phyloP scores from a whole-genome alignment of 2,797 vertebrate genomes.

The Sternotherus odoratus region DNA sequence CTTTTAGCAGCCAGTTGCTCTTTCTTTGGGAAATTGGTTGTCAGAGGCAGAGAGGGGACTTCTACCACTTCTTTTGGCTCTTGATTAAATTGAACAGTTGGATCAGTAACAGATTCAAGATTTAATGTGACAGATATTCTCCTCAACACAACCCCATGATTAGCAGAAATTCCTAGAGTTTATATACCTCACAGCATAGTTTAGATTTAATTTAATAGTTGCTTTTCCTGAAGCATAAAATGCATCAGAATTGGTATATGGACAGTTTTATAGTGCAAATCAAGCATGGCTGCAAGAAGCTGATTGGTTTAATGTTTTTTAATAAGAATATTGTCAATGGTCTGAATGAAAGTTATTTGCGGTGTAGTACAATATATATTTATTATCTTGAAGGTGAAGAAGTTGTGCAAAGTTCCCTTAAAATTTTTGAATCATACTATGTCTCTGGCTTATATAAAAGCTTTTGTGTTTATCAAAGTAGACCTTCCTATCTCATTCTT shows the following conservation, averaged over 20 bases:
- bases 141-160: constrained; percentile 40
- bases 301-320: accelerated
- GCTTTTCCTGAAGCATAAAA: neutral
- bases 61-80: constrained; percentile 71
- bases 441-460: neutral
- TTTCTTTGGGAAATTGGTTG: constrained; percentile 77
- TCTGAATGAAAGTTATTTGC: neutral
- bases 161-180: neutral
- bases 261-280: neutral
- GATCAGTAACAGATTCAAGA: constrained; percentile 67
- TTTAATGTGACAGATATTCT: constrained; percentile 61
- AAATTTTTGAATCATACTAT: neutral
- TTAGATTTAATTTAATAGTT: accelerated
- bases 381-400: neutral
- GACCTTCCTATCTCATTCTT: neutral
- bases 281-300: neutral
- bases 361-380: neutral
- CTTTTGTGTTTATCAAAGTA: neutral
- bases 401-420: neutral
- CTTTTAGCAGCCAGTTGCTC: constrained; percentile 77
- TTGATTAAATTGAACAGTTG: constrained; percentile 78
- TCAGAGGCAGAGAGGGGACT: constrained; percentile 72
- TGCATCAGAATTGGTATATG: accelerated
- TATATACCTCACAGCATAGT: neutral
- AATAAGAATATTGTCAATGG: neutral